phyloP scores from a whole-genome alignment of 2,888 invertebrate species.

The Urechis unicinctus region DNA sequence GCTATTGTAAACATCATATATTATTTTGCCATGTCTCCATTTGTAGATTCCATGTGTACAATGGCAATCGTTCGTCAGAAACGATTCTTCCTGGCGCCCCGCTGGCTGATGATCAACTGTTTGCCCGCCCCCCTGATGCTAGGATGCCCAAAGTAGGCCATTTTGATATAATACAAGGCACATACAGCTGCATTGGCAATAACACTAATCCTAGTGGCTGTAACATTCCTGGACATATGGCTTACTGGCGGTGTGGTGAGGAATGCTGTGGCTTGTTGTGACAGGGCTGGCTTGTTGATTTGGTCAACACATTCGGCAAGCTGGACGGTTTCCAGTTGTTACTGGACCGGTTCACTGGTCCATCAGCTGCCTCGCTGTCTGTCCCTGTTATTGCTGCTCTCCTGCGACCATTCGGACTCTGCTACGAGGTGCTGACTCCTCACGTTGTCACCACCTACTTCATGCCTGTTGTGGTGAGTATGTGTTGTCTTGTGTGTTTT shows the following conservation, averaged over 20 bases:
- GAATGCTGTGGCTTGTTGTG: too few species aligned
- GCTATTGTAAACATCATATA: too few species aligned
- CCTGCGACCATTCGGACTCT: constrained; percentile 83
- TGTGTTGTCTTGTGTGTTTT: too few species aligned
- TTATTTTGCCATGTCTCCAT: too few species aligned
- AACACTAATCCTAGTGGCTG: too few species aligned
- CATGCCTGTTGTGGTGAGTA: constrained; percentile 78
- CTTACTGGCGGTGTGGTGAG: too few species aligned
- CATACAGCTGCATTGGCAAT: too few species aligned
- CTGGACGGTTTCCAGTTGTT: constrained; percentile 78
- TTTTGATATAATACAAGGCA: too few species aligned
- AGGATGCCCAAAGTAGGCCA: constrained; percentile 65
- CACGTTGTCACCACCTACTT: constrained; percentile 87
- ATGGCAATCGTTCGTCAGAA: constrained; percentile 71
- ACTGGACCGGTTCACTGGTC: constrained; percentile 43
- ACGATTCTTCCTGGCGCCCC: constrained; percentile 60
- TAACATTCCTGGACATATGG: too few species aligned
- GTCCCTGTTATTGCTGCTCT: constrained; percentile 74
- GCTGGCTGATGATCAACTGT: constrained; percentile 64
- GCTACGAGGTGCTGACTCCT: constrained; percentile 83
- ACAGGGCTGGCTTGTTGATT: constrained; percentile 88
- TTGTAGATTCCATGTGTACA: constrained; percentile 70
- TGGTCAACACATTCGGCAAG: constrained; percentile 88
- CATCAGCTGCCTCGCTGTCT: constrained; percentile 61
- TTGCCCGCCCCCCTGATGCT: constrained; percentile 71